Conservation (phyloP, 1,140 invertebrate species). For the Eriocheir sinensis region DNA sequence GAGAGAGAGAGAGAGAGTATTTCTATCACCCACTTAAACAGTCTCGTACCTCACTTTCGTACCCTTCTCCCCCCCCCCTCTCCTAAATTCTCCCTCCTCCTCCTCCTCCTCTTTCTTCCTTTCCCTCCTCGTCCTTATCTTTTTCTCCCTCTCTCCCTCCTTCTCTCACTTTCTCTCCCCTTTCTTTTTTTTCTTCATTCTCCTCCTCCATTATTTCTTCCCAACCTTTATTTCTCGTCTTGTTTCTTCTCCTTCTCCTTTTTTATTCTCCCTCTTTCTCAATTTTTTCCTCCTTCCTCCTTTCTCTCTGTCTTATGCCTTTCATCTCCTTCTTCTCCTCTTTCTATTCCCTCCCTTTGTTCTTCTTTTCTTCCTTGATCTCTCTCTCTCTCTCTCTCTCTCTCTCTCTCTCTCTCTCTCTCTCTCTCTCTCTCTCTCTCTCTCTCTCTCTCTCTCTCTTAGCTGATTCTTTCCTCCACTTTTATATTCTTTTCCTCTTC, state of each 20-base stretch:
- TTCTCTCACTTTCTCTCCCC: not conserved
- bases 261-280: not conserved
- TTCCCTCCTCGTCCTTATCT: no score
- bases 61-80: not conserved
- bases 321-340: slow-evolving; percentile 29
- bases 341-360: not conserved
- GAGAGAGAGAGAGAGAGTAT: slow-evolving; percentile 42
- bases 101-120: not conserved
- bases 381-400: no score
- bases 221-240: not conserved
- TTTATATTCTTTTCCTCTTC: no score
- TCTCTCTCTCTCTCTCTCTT: no score
- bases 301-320: no score
- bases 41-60: slow-evolving; percentile 61
- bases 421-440: no score
- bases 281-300: no score
- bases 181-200: not conserved
- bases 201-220: slow-evolving; percentile 36
- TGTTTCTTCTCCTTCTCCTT: not conserved
- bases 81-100: not conserved
- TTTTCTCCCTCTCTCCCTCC: not conserved
- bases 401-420: no score
- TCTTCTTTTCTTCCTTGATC: not conserved
- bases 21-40: slow-evolving; percentile 58
- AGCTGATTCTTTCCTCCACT: no score